A percentile compares a stretch with the other conserved stretches of the same genome.
Evolutionary conservation across 2,888 invertebrate species (phyloP).

Genomic region (Stenurella melanura): DNA sequence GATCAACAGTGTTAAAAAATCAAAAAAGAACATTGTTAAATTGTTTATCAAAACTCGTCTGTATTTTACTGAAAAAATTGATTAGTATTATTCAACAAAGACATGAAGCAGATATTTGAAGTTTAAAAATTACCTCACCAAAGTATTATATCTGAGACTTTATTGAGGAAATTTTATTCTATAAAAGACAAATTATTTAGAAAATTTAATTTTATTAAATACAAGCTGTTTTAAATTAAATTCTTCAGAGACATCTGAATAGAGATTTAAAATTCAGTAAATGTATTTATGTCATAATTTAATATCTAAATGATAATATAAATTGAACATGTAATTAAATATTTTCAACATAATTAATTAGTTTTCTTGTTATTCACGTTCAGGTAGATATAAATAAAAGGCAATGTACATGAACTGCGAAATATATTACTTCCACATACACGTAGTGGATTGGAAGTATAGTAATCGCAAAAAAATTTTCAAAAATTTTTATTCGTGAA

Average conservation of each 20-base stretch:
- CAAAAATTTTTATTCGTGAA: no score
- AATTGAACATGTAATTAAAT: no score
- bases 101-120: background rate
- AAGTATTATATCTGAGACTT: background rate
- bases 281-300: background rate
- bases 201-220: no score
- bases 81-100: background rate
- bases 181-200: no score
- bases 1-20: no score
- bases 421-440: no score
- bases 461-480: no score
- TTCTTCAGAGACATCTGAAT: background rate
- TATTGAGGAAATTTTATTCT: background rate
- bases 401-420: no score
- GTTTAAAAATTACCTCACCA: background rate
- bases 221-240: slow-evolving; percentile 3
- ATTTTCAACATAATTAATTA: no score
- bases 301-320: background rate
- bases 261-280: background rate
- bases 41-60: background rate
- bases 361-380: no score
- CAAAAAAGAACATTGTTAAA: background rate
- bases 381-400: no score
- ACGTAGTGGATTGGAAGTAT: no score
- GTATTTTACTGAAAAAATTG: background rate